Evolutionary conservation across 2,797 vertebrate species (phyloP).

Genomic region (Phyllotis vaccarum): DNA sequence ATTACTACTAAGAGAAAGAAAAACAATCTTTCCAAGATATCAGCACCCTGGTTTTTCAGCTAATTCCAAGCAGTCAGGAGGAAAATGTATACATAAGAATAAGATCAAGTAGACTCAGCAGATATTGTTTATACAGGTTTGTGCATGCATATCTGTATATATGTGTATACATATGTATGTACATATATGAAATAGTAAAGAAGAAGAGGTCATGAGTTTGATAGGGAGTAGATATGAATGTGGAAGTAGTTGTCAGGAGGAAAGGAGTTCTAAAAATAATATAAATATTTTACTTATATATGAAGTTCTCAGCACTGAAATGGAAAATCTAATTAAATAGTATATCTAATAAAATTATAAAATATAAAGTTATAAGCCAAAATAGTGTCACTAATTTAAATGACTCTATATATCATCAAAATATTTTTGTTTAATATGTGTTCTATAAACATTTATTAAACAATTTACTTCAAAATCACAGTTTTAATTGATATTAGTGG

Average conservation of each 20-base stretch:
- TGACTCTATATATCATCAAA: not conserved
- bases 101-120: not conserved
- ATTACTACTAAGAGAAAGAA: not conserved
- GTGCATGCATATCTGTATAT: not conserved
- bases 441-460: not conserved
- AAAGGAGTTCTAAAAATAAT: not conserved
- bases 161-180: not conserved
- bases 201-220: not conserved
- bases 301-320: not conserved
- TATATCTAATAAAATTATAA: not conserved
- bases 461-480: not conserved
- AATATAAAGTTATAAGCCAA: not conserved
- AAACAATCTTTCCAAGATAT: not conserved
- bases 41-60: not conserved
- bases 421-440: not conserved
- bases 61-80: not conserved
- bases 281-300: not conserved
- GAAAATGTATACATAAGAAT: not conserved
- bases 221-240: not conserved
- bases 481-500: not conserved
- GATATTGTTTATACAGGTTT: not conserved
- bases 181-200: not conserved
- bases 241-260: not conserved
- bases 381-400: not conserved
- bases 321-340: not conserved